These are phyloP conservation scores for Fundulus diaphanus DNA, from an alignment of 2,797 vertebrate genomes.

Conservation along the genomic window DNA sequence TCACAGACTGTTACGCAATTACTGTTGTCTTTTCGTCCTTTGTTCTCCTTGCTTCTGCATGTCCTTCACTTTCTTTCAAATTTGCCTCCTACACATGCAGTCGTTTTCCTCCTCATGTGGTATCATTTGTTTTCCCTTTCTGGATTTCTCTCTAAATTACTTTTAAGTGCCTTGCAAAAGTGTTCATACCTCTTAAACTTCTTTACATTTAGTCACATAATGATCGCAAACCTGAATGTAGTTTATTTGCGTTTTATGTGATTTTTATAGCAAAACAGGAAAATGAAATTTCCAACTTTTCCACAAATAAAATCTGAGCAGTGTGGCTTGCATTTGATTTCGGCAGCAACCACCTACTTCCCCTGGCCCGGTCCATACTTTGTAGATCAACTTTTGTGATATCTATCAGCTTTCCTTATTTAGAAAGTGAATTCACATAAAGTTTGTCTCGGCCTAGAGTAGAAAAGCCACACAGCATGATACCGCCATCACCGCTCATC, in stretches of 20 bases:
- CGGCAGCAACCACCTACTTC: background rate
- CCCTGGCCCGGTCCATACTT: background rate
- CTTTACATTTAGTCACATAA: background rate
- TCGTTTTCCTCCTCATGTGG: conserved; percentile 21
- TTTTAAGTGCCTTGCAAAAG: background rate
- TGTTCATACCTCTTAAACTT: background rate
- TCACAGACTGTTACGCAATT: conserved; percentile 47
- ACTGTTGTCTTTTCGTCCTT: conserved; percentile 44
- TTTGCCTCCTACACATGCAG: conserved; percentile 38
- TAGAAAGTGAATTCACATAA: background rate
- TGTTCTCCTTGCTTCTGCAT: conserved; percentile 51
- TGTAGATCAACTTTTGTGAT: background rate
- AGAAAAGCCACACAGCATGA: background rate
- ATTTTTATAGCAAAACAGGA: no score
- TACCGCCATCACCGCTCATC: background rate
- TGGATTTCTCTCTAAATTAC: conserved; percentile 1
- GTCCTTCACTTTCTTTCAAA: conserved; percentile 42
- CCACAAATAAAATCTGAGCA: background rate
- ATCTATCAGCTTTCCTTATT: background rate
- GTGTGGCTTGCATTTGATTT: background rate
- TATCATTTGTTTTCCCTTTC: conserved; percentile 30
- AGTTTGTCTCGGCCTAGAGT: background rate
- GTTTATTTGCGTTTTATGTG: background rate
- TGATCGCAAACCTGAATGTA: background rate
- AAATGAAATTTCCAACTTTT: background rate